These are phyloP conservation scores for Stenodera caucasica DNA, from an alignment of 2,888 invertebrate species.

Conservation along the genomic window DNA sequence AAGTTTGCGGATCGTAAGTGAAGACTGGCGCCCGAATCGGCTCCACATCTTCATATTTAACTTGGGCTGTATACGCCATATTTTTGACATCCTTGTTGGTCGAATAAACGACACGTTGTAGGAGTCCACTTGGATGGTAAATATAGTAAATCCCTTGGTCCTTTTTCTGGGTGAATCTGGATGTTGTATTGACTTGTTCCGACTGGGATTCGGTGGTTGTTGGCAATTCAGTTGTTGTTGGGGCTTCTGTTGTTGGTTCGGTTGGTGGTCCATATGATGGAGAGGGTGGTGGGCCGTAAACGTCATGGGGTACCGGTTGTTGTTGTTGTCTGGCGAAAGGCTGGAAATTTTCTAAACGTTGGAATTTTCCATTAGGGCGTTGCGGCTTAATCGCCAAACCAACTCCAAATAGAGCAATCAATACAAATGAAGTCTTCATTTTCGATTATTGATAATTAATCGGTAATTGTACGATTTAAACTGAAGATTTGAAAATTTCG, in stretches of 20 bases:
- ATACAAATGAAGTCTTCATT: neutral
- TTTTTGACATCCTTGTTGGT: constrained; percentile 59
- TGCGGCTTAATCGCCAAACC: neutral
- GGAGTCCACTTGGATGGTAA: constrained; percentile 63
- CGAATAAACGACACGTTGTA: constrained; percentile 65
- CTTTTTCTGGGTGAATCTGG: constrained; percentile 33
- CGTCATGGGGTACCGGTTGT: constrained; percentile 19
- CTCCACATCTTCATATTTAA: constrained; percentile 65
- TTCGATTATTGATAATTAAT: neutral
- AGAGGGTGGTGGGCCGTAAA: constrained; percentile 51
- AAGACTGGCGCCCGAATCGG: constrained; percentile 67
- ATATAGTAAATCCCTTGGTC: constrained; percentile 65
- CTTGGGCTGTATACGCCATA: constrained; percentile 67
- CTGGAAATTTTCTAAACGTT: neutral
- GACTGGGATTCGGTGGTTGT: constrained; percentile 23
- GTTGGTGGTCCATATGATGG: constrained; percentile 29
- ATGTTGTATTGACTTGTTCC: constrained; percentile 17
- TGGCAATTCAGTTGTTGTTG: constrained; percentile 30
- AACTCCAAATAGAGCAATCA: neutral
- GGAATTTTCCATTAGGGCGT: neutral
- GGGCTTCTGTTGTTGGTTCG: constrained; percentile 44
- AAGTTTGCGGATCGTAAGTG: constrained; percentile 52
- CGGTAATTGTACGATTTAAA: neutral
- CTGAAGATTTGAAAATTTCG: neutral
- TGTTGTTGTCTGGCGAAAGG: neutral